Conservation (phyloP, 2,888 invertebrate genomes). For the Agrochola lota region DNA sequence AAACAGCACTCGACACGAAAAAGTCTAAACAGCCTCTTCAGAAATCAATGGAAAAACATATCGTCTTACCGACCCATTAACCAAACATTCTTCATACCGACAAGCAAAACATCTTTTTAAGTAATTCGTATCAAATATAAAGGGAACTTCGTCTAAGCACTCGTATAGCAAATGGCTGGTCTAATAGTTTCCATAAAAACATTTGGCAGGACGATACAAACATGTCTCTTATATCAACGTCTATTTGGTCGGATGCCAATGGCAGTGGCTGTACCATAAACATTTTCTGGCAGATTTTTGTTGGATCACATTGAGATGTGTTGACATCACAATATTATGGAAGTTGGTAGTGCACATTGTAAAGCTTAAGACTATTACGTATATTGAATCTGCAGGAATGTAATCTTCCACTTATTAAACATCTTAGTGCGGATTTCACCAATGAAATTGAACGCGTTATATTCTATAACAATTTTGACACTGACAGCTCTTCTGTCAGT, state of each 20-base stretch:
- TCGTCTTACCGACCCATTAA: neutral
- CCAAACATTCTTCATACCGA: conserved; percentile 2
- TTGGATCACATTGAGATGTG: conserved; percentile 13
- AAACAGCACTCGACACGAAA: neutral
- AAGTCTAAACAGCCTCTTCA: neutral
- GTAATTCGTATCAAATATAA: conserved; percentile 31
- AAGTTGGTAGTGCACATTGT: neutral
- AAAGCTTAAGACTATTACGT: neutral
- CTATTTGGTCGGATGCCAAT: conserved; percentile 62
- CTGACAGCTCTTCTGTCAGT: too few species aligned
- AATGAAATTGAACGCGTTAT: too few species aligned
- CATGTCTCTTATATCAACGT: conserved; percentile 51
- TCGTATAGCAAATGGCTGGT: conserved; percentile 16
- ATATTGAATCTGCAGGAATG: neutral
- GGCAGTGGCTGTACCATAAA: conserved; percentile 24
- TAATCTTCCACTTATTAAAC: neutral
- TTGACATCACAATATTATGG: conserved; percentile 18
- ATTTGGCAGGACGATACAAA: conserved; percentile 58
- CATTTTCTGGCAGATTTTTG: conserved; percentile 47
- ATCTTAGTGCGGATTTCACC: neutral
- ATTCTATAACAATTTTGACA: too few species aligned
- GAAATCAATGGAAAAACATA: neutral
- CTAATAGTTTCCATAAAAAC: conserved; percentile 59
- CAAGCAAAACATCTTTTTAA: conserved; percentile 34
- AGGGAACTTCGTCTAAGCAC: conserved; percentile 27